Percentiles rank a stretch among this genome's conserved stretches.
These are phyloP conservation scores for Mercenaria mercenaria DNA, from an alignment of 1,140 invertebrate genomes.

Conservation along the genomic window DNA sequence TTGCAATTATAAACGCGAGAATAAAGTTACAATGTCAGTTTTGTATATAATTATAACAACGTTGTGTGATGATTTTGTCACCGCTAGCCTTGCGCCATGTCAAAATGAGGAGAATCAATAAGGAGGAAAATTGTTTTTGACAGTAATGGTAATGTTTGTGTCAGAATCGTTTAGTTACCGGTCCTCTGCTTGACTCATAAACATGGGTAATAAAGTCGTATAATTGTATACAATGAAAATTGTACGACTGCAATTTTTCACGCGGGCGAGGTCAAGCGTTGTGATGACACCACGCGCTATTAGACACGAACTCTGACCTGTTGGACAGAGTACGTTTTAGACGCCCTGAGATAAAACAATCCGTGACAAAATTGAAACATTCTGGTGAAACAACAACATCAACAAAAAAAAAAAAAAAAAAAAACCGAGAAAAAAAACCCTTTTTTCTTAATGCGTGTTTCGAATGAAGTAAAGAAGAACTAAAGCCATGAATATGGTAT, in stretches of 20 bases:
- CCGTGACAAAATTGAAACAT: too few species aligned
- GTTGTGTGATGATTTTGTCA: conserved; percentile 34
- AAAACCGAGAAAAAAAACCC: too few species aligned
- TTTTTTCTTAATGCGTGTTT: too few species aligned
- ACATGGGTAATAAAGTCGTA: conserved; percentile 24
- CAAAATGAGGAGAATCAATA: background rate
- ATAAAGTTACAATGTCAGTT: conserved; percentile 29
- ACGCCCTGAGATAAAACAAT: too few species aligned
- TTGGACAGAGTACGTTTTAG: background rate
- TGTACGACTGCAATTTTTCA: conserved; percentile 22
- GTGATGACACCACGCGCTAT: conserved; percentile 21
- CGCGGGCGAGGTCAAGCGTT: conserved; percentile 40
- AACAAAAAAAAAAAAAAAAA: too few species aligned
- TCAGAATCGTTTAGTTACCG: conserved; percentile 37
- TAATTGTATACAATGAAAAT: background rate
- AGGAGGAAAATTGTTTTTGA: conserved; percentile 47
- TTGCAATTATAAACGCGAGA: conserved; percentile 38
- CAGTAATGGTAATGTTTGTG: conserved; percentile 30
- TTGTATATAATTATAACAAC: conserved; percentile 32
- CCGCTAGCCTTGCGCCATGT: background rate
- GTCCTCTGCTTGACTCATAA: conserved; percentile 5
- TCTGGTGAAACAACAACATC: too few species aligned
- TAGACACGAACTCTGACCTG: conserved; percentile 50
- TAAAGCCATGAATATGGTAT: too few species aligned
- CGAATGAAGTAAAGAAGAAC: too few species aligned